phyloP scores from a whole-genome alignment of 2,113 vertebrate genomes.

The Podarcis cretensis region DNA sequence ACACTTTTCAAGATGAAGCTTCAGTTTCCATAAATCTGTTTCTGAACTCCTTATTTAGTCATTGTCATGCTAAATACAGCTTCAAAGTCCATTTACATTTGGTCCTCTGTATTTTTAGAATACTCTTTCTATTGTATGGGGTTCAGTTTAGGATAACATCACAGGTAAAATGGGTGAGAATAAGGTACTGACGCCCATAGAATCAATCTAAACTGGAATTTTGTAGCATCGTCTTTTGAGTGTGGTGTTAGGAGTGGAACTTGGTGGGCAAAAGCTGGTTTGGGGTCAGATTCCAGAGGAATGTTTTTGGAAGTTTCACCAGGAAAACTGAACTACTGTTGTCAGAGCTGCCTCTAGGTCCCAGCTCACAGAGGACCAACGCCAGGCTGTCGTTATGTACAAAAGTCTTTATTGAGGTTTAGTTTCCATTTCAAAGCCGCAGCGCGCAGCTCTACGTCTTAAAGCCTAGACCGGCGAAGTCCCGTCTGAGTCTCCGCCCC shows the following conservation, averaged over 20 bases:
- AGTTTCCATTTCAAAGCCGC: no score
- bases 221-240: not conserved
- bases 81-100: conserved; percentile 38
- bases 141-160: not conserved
- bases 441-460: no score
- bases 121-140: not conserved
- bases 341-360: no score
- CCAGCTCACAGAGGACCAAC: no score
- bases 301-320: not conserved
- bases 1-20: conserved; percentile 16
- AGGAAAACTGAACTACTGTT: not conserved
- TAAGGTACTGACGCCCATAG: not conserved
- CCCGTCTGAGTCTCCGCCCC: no score
- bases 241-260: not conserved
- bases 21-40: conserved; percentile 43
- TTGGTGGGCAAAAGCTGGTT: not conserved
- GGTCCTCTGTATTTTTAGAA: not conserved
- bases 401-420: no score
- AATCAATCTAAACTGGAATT: not conserved
- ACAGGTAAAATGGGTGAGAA: not conserved
- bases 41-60: conserved; percentile 33
- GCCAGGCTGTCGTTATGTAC: no score
- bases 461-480: no score
- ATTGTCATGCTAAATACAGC: conserved; percentile 56
- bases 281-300: not conserved